Percentiles rank a stretch among this genome's conserved stretches.
phyloP scores from a whole-genome alignment of 2,888 invertebrate species.

The Physocephala rufipes region DNA sequence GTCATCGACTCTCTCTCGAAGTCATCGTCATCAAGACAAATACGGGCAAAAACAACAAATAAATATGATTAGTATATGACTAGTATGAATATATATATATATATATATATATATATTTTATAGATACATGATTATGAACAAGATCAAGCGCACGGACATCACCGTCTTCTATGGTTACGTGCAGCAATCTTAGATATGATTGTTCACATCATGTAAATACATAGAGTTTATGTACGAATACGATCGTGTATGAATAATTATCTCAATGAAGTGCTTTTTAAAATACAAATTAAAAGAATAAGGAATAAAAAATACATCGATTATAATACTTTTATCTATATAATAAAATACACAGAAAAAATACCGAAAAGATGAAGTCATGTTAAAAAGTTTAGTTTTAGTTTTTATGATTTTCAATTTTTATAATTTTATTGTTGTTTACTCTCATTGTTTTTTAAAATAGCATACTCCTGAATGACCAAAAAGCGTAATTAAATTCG shows the following conservation, averaged over 20 bases:
- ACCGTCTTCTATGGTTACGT: not conserved
- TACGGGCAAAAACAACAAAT: too few relatives aligned
- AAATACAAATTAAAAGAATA: slow-evolving; percentile 21
- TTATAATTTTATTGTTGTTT: not conserved
- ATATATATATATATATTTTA: too few relatives aligned
- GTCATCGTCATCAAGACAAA: too few relatives aligned
- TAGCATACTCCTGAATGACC: not conserved
- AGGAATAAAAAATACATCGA: slow-evolving; percentile 18
- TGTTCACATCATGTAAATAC: too few relatives aligned
- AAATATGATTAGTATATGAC: too few relatives aligned
- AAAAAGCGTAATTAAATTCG: slow-evolving; percentile 11
- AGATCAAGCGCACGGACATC: not conserved
- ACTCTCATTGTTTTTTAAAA: not conserved
- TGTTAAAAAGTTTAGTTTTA: not conserved
- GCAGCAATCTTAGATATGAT: too few relatives aligned
- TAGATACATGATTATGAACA: not conserved
- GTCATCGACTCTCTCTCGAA: too few relatives aligned
- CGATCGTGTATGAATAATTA: not conserved
- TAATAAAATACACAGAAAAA: not conserved
- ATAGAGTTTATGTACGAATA: not conserved
- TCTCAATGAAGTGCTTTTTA: slow-evolving; percentile 24
- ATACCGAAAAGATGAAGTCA: not conserved
- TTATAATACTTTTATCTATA: slow-evolving; percentile 18
- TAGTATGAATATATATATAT: too few relatives aligned
- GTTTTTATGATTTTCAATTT: slow-evolving; percentile 3